A percentile compares a stretch with the other conserved stretches of the same genome.
Evolutionary conservation across 2,113 vertebrate species (phyloP).

Genomic region (Trogon surrucura): DNA sequence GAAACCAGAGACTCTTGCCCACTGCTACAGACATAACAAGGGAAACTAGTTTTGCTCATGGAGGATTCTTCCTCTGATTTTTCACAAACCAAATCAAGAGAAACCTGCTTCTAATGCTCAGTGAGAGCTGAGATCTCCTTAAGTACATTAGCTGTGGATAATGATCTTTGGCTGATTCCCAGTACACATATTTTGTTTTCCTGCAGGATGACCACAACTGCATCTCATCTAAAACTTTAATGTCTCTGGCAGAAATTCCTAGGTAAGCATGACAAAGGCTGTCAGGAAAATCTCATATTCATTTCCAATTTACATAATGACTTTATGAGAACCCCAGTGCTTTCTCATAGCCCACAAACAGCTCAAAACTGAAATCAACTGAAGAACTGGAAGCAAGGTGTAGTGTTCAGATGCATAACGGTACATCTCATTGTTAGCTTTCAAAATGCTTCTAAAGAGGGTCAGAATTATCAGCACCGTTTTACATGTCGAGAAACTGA

Average conservation of each 20-base stretch:
- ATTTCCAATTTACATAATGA: background rate
- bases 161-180: background rate
- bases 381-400: background rate
- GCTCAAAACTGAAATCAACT: constrained; percentile 5
- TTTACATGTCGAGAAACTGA: background rate
- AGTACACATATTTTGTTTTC: background rate
- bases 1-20: background rate
- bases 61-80: background rate
- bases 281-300: background rate
- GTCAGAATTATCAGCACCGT: background rate
- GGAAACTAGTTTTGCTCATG: background rate
- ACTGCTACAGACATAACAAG: background rate
- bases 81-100: background rate
- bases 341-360: background rate
- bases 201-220: background rate
- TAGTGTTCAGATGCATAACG: background rate
- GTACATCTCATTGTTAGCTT: background rate
- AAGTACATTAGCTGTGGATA: background rate
- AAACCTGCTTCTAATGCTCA: background rate
- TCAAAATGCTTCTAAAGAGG: background rate
- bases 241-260: background rate
- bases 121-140: background rate
- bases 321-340: background rate
- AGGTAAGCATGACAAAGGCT: background rate
- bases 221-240: background rate